Evolutionary conservation across 2,113 vertebrate species (phyloP).

Genomic region (Odocoileus virginianus): DNA sequence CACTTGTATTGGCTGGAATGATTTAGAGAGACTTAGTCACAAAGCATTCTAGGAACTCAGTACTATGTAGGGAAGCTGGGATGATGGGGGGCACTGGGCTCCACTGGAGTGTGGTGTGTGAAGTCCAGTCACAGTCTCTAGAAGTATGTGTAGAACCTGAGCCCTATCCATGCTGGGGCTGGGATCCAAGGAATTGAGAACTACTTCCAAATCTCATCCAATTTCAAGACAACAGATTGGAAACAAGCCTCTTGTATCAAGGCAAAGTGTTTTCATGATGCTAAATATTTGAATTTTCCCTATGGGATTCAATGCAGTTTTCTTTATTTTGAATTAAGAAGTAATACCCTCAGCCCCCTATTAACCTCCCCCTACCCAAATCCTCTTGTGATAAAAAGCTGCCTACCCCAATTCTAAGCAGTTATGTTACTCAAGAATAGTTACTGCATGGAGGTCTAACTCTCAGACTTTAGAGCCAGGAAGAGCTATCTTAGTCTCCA

Average conservation of each 20-base stretch:
- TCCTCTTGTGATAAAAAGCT: background rate
- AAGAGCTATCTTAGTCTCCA: background rate
- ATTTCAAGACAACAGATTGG: background rate
- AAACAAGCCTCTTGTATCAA: background rate
- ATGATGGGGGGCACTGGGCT: background rate
- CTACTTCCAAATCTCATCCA: background rate
- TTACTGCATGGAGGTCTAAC: background rate
- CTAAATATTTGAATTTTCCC: background rate
- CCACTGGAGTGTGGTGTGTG: background rate
- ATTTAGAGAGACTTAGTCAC: background rate
- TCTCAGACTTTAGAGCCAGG: background rate
- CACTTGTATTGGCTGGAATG: background rate
- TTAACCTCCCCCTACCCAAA: background rate
- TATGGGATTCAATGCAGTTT: background rate
- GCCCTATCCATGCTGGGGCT: background rate
- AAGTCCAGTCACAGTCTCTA: background rate
- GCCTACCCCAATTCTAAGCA: background rate
- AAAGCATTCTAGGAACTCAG: background rate
- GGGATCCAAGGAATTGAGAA: background rate
- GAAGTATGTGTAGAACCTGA: background rate
- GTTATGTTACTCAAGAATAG: background rate
- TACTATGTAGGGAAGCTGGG: background rate
- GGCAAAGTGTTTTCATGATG: background rate
- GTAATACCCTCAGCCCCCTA: background rate
- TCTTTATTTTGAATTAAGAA: background rate